Evolutionary conservation across 2,113 vertebrate species (phyloP).

Genomic region (Mobula hypostoma): DNA sequence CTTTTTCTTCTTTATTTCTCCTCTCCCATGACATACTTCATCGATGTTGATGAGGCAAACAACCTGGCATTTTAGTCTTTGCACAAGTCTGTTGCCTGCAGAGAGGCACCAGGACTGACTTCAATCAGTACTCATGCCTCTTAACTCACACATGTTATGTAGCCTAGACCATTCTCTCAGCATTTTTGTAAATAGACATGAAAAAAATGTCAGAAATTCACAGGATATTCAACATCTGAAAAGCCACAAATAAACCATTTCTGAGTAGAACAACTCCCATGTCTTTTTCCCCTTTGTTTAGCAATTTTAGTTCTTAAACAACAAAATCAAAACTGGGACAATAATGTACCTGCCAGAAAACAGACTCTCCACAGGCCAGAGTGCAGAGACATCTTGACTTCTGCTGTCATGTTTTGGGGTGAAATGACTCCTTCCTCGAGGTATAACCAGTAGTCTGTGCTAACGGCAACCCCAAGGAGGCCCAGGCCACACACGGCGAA

Average conservation of each 20-base stretch:
- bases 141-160: no score
- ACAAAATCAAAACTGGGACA: not conserved
- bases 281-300: not conserved
- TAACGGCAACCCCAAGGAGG: slow-evolving; percentile 82
- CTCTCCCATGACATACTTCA: not conserved
- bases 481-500: slow-evolving; percentile 82
- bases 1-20: not conserved
- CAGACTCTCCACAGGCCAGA: slow-evolving; percentile 92
- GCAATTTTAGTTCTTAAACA: not conserved
- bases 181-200: not conserved
- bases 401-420: slow-evolving; percentile 79
- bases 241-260: not conserved
- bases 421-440: slow-evolving; percentile 80
- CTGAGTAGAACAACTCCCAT: not conserved
- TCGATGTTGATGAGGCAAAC: not conserved
- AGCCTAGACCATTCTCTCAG: not conserved
- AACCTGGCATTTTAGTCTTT: not conserved
- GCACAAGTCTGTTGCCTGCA: not conserved
- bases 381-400: slow-evolving; percentile 81
- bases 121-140: not conserved
- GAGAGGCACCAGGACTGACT: not conserved
- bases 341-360: slow-evolving; percentile 73
- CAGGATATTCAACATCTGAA: not conserved
- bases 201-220: not conserved
- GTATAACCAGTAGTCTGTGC: slow-evolving; percentile 96